Conservation (phyloP, 2,113 vertebrate species). For the Pelobates fuscus region DNA sequence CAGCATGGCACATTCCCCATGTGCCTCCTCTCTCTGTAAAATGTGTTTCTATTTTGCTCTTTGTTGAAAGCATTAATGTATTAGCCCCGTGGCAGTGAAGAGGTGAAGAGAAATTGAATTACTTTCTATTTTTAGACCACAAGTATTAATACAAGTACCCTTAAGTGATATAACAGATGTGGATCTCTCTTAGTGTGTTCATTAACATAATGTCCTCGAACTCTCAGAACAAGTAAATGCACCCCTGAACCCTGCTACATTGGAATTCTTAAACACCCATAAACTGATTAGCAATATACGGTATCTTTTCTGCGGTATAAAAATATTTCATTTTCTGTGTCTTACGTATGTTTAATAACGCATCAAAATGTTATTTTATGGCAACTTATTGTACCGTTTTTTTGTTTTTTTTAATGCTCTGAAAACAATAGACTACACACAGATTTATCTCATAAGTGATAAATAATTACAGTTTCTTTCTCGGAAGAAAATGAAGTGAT, state of each 20-base stretch:
- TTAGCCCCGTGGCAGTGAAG: slow-evolving; percentile 30
- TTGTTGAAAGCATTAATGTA: slow-evolving; percentile 38
- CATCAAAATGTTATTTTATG: too few relatives aligned
- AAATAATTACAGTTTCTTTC: too few relatives aligned
- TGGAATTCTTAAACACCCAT: too few relatives aligned
- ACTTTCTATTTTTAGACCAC: slow-evolving; percentile 39
- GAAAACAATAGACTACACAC: too few relatives aligned
- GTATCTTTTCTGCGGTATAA: too few relatives aligned
- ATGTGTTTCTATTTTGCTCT: slow-evolving; percentile 15
- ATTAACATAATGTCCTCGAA: background rate
- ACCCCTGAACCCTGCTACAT: background rate
- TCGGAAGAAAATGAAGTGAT: too few relatives aligned
- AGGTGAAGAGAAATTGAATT: slow-evolving; percentile 44
- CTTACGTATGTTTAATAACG: too few relatives aligned
- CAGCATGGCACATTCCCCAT: slow-evolving; percentile 20
- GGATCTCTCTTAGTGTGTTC: slow-evolving; percentile 5
- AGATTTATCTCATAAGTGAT: too few relatives aligned
- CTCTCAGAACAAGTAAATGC: slow-evolving; percentile 1
- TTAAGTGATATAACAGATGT: slow-evolving; percentile 15
- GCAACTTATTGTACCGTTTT: too few relatives aligned
- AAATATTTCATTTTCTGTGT: too few relatives aligned
- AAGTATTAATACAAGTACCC: slow-evolving; percentile 28
- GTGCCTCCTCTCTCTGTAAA: background rate
- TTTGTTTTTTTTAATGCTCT: too few relatives aligned
- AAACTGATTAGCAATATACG: too few relatives aligned